Percentiles rank a stretch among this genome's conserved stretches.
These are phyloP conservation scores for Heterodera filipjevi DNA, from an alignment of 2,888 invertebrate species.

Conservation along the genomic window DNA sequence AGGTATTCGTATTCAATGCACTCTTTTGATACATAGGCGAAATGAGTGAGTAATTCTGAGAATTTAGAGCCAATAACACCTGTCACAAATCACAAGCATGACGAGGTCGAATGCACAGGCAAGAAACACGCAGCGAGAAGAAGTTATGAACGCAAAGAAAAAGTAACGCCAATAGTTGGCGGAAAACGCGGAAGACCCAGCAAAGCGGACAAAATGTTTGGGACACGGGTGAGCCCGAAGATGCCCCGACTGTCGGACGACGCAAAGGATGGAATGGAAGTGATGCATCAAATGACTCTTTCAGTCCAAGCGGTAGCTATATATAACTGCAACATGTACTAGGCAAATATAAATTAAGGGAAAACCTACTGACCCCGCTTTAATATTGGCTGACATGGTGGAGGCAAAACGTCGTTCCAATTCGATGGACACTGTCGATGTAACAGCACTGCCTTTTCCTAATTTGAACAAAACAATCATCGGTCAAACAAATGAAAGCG, in stretches of 20 bases:
- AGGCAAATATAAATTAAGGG: neutral
- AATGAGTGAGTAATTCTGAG: neutral
- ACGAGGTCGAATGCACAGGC: neutral
- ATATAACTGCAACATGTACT: neutral
- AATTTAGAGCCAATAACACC: slow-evolving; percentile 11
- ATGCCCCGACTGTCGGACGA: slow-evolving; percentile 40
- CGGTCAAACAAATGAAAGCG: neutral
- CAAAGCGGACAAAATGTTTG: slow-evolving; percentile 30
- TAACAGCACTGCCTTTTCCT: slow-evolving; percentile 1
- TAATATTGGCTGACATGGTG: slow-evolving; percentile 31
- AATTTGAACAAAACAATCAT: neutral
- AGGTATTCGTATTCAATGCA: no score
- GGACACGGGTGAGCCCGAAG: slow-evolving; percentile 32
- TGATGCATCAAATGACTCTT: slow-evolving; percentile 45
- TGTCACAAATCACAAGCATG: neutral
- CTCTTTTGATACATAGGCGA: no score
- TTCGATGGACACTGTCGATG: neutral
- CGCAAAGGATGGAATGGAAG: slow-evolving; percentile 46
- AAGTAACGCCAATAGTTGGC: neutral
- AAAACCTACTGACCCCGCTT: slow-evolving; percentile 16
- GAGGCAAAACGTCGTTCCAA: neutral
- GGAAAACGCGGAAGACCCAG: slow-evolving; percentile 26
- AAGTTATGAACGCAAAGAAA: slow-evolving; percentile 27
- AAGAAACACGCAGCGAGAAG: slow-evolving; percentile 7
- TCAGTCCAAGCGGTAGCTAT: slow-evolving; percentile 32